These are phyloP conservation scores for Tuta absoluta DNA, from an alignment of 2,888 invertebrate genomes.

Conservation along the genomic window DNA sequence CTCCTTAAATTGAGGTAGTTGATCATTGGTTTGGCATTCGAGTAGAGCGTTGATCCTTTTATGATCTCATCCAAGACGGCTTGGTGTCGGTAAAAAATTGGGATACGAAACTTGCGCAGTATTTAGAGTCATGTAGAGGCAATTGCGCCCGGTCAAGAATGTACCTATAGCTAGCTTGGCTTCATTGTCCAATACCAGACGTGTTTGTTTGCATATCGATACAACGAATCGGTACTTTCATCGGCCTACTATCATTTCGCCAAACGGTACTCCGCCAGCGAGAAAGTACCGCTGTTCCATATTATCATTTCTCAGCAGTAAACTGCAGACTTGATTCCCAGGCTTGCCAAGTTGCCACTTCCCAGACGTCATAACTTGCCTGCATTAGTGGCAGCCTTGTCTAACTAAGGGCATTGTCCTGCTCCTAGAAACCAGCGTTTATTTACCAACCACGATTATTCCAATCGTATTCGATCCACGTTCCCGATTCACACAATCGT, in stretches of 20 bases:
- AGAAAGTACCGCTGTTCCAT: conserved; percentile 73
- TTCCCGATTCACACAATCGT: conserved; percentile 75
- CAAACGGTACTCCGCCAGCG: conserved; percentile 57
- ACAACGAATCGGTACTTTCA: conserved; percentile 54
- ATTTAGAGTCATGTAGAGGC: neutral
- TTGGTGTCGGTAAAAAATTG: conserved; percentile 44
- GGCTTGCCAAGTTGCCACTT: conserved; percentile 20
- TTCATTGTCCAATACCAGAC: neutral
- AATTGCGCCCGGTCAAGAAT: neutral
- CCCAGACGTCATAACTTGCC: conserved; percentile 27
- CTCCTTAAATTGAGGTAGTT: conserved; percentile 58
- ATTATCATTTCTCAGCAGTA: conserved; percentile 44
- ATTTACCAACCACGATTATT: conserved; percentile 65
- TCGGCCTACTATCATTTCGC: conserved; percentile 60
- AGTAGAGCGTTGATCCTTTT: conserved; percentile 74
- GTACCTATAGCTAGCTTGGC: neutral
- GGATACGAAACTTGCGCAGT: conserved; percentile 35
- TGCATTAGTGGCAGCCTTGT: conserved; percentile 31
- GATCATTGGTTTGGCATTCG: conserved; percentile 70
- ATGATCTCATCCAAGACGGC: conserved; percentile 72
- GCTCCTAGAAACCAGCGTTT: conserved; percentile 61
- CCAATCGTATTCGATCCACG: conserved; percentile 72
- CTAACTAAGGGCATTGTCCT: conserved; percentile 62
- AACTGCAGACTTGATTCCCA: conserved; percentile 33
- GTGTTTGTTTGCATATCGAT: conserved; percentile 19